Evolutionary conservation across 2,888 invertebrate genomes (phyloP).

Genomic region (Lathronympha strigana): DNA sequence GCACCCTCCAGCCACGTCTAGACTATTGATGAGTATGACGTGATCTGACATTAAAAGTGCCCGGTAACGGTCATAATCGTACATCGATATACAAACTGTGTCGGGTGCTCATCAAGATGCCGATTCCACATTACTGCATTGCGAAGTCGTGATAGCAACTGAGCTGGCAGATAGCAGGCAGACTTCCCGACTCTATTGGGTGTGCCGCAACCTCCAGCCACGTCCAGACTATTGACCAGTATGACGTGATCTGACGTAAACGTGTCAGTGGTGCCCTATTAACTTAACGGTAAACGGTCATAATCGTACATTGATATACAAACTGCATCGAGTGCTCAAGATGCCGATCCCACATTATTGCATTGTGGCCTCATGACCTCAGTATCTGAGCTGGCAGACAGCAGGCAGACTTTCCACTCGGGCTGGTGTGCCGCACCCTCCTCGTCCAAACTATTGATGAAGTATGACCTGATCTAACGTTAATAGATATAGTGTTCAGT

Average conservation of each 20-base stretch:
- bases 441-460: slow-evolving; percentile 59
- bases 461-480: slow-evolving; percentile 42
- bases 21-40: slow-evolving; percentile 50
- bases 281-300: no score
- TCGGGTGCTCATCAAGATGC: slow-evolving; percentile 14
- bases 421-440: slow-evolving; percentile 60
- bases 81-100: not conserved
- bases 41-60: not conserved
- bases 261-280: no score
- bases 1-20: slow-evolving; percentile 68
- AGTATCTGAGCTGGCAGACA: slow-evolving; percentile 32
- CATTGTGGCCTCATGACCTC: slow-evolving; percentile 41
- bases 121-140: slow-evolving; percentile 32
- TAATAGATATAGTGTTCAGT: no score
- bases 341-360: slow-evolving; percentile 32
- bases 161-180: slow-evolving; percentile 43
- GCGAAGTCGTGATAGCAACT: slow-evolving; percentile 38
- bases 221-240: slow-evolving; percentile 57
- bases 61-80: no score
- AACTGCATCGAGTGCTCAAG: slow-evolving; percentile 2
- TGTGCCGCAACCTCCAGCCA: slow-evolving; percentile 64
- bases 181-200: slow-evolving; percentile 53
- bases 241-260: slow-evolving; percentile 41
- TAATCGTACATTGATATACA: no score
- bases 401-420: slow-evolving; percentile 50